A percentile compares a stretch with the other conserved stretches of the same genome.
These are phyloP conservation scores for Eupithecia exiguata DNA, from an alignment of 2,888 invertebrate genomes.

Conservation along the genomic window DNA sequence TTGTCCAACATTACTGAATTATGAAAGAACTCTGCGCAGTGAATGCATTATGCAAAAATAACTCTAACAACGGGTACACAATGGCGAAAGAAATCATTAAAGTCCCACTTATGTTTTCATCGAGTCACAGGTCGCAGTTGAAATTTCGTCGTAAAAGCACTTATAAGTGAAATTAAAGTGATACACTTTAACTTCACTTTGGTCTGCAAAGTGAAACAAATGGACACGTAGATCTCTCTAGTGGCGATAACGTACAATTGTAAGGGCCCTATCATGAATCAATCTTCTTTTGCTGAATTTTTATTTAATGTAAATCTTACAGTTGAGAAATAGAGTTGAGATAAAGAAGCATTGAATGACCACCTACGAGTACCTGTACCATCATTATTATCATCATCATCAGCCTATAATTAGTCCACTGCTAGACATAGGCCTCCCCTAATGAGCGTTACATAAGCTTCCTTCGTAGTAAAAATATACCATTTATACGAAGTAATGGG, in stretches of 20 bases:
- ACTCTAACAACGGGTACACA: background rate
- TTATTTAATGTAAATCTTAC: background rate
- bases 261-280: background rate
- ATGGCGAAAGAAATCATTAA: background rate
- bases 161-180: no score
- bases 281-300: background rate
- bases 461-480: no score
- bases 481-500: background rate
- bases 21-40: no score
- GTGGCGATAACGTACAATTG: slow-evolving; percentile 5
- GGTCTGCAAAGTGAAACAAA: slow-evolving; percentile 18
- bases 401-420: no score
- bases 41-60: no score
- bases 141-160: slow-evolving; percentile 7
- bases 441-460: no score
- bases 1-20: no score
- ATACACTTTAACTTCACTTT: slow-evolving; percentile 16
- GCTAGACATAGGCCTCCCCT: no score
- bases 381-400: no score
- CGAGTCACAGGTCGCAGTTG: background rate
- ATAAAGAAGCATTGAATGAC: background rate
- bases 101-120: background rate
- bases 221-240: slow-evolving; percentile 15
- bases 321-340: background rate
- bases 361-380: background rate